phyloP scores from a whole-genome alignment of 2,888 invertebrate species.

The Meganola albula region DNA sequence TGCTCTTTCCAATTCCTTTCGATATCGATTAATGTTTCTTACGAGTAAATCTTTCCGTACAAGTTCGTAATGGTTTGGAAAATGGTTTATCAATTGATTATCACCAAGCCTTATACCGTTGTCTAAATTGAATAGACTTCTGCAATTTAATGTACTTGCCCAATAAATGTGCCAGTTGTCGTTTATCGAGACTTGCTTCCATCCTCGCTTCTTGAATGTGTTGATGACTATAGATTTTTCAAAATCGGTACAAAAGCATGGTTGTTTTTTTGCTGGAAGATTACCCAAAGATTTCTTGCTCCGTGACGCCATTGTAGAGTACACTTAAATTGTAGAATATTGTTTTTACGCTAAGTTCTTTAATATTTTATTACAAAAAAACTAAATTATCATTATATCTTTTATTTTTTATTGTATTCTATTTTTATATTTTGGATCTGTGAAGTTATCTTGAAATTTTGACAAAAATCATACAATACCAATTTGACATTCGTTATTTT shows the following conservation, averaged over 20 bases:
- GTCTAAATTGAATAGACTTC: conserved; percentile 84
- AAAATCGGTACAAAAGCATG: conserved; percentile 42
- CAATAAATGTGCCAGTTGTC: conserved; percentile 98
- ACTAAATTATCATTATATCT: neutral
- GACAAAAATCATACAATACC: too few relatives aligned
- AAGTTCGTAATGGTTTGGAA: conserved; percentile 95
- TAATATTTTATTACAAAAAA: neutral
- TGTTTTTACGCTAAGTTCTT: too few relatives aligned
- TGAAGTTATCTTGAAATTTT: too few relatives aligned
- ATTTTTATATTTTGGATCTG: neutral
- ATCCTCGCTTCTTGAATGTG: conserved; percentile 56
- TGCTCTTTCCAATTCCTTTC: conserved; percentile 93
- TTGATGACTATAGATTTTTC: conserved; percentile 47
- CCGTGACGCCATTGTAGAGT: conserved; percentile 15
- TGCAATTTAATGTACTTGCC: conserved; percentile 92
- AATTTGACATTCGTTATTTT: too few relatives aligned
- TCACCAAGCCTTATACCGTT: conserved; percentile 75
- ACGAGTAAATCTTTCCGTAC: conserved; percentile 96
- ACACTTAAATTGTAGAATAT: too few relatives aligned
- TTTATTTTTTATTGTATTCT: neutral
- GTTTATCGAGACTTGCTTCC: conserved; percentile 89
- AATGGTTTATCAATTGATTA: conserved; percentile 95
- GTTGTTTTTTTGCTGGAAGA: conserved; percentile 55
- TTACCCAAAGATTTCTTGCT: conserved; percentile 85
- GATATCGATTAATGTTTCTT: conserved; percentile 95